Conservation (phyloP, 2,888 invertebrate genomes). For the Schizotus pectinicornis region DNA sequence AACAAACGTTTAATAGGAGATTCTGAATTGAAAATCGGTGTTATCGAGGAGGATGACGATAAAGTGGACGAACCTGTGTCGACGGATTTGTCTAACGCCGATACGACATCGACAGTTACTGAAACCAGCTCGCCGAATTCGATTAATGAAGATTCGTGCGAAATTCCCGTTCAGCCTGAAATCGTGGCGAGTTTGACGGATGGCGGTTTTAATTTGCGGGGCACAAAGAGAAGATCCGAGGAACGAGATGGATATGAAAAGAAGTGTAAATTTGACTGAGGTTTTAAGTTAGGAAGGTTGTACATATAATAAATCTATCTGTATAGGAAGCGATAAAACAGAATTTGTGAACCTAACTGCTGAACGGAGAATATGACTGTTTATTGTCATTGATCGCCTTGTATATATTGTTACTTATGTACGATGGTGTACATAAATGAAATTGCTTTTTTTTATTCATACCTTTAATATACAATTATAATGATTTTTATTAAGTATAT, state of each 20-base stretch:
- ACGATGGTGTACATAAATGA: conserved; percentile 51
- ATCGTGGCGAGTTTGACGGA: conserved; percentile 46
- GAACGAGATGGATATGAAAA: conserved; percentile 26
- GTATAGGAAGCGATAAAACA: conserved; percentile 25
- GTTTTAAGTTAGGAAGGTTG: conserved; percentile 33
- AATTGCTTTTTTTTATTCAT: conserved; percentile 41
- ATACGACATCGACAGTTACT: conserved; percentile 36
- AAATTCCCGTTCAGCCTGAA: conserved; percentile 56
- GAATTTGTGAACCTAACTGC: conserved; percentile 8
- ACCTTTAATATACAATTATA: conserved; percentile 32
- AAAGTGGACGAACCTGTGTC: conserved; percentile 10
- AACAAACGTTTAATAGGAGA: conserved; percentile 1
- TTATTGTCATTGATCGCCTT: conserved; percentile 37
- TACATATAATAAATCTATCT: conserved; percentile 44
- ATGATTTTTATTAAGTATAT: conserved; percentile 22
- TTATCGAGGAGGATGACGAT: not conserved
- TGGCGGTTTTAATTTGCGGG: not conserved
- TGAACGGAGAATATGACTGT: not conserved
- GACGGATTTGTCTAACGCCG: conserved; percentile 30
- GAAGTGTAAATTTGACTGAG: conserved; percentile 48
- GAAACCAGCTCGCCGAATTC: conserved; percentile 45
- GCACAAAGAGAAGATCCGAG: conserved; percentile 6
- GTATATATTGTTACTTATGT: conserved; percentile 50
- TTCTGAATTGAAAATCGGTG: conserved; percentile 6
- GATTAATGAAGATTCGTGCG: conserved; percentile 52